Conservation (phyloP, 2,888 invertebrate species). For the Acleris sparsana region DNA sequence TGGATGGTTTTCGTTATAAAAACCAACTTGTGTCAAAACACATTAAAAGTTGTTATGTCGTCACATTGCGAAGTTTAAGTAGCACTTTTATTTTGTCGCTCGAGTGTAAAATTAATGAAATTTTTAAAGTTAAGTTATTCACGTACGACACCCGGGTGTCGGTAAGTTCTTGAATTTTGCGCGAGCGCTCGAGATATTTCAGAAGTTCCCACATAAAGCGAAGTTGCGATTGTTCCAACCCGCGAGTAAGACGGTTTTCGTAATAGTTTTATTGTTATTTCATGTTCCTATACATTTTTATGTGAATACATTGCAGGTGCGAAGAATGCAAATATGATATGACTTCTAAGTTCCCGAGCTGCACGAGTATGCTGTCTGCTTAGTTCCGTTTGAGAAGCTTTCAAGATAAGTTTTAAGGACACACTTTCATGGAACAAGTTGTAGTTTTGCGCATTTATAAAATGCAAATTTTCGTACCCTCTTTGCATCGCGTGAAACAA, state of each 20-base stretch:
- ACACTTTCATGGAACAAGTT: no score
- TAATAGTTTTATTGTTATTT: slow-evolving; percentile 74
- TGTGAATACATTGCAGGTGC: slow-evolving; percentile 43
- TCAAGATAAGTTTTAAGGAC: background rate
- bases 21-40: slow-evolving; percentile 3
- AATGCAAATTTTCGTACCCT: no score
- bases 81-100: slow-evolving; percentile 4
- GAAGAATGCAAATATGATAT: slow-evolving; percentile 52
- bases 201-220: slow-evolving; percentile 63
- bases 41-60: slow-evolving; percentile 8
- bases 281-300: slow-evolving; percentile 49
- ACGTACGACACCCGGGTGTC: slow-evolving; percentile 31
- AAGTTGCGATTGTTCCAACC: slow-evolving; percentile 59
- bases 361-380: slow-evolving; percentile 5
- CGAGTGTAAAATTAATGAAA: slow-evolving; percentile 22
- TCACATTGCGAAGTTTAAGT: background rate
- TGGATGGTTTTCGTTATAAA: background rate
- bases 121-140: slow-evolving; percentile 28
- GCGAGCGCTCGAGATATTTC: slow-evolving; percentile 43
- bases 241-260: slow-evolving; percentile 64
- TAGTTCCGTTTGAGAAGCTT: slow-evolving; percentile 13
- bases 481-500: no score
- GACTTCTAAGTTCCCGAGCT: slow-evolving; percentile 49
- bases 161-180: slow-evolving; percentile 51
- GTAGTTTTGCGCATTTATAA: no score